phyloP scores from a whole-genome alignment of 2,797 vertebrate genomes.

The Lepus townsendii region DNA sequence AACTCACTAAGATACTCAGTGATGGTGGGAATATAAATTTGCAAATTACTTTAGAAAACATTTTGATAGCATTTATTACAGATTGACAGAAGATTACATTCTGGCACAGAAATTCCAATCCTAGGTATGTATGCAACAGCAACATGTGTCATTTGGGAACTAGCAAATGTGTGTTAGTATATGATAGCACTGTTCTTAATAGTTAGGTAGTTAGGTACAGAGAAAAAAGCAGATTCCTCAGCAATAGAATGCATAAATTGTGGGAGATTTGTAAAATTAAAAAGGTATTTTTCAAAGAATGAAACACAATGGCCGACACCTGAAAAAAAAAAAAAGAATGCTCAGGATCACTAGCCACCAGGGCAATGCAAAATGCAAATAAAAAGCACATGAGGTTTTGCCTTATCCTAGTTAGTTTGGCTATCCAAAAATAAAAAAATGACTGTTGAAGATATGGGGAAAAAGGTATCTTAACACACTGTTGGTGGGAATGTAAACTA shows the following conservation, averaged over 20 bases:
- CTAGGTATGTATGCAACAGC: background rate
- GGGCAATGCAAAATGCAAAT: too few relatives aligned
- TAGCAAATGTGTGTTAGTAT: background rate
- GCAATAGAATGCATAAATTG: background rate
- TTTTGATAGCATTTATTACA: constrained; percentile 35
- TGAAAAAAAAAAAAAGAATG: too few relatives aligned
- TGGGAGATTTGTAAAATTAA: background rate
- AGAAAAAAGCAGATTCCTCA: background rate
- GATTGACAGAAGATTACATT: background rate
- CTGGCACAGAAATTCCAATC: background rate
- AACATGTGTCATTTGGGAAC: background rate
- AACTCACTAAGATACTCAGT: background rate
- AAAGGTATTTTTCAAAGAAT: background rate
- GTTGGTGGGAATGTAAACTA: too few relatives aligned
- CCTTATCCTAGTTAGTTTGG: too few relatives aligned
- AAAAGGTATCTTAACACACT: too few relatives aligned
- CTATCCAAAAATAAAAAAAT: too few relatives aligned
- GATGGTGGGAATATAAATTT: background rate
- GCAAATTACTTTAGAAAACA: background rate
- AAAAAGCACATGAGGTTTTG: too few relatives aligned
- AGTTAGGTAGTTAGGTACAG: background rate
- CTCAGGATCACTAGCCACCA: too few relatives aligned
- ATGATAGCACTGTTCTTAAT: background rate
- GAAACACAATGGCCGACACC: too few relatives aligned
- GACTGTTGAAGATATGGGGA: too few relatives aligned